Evolutionary conservation across 2,797 vertebrate species (phyloP), one percentile per base, ranked within the genome.

Genomic region (Gymnoscopelus braueri): DNA sequence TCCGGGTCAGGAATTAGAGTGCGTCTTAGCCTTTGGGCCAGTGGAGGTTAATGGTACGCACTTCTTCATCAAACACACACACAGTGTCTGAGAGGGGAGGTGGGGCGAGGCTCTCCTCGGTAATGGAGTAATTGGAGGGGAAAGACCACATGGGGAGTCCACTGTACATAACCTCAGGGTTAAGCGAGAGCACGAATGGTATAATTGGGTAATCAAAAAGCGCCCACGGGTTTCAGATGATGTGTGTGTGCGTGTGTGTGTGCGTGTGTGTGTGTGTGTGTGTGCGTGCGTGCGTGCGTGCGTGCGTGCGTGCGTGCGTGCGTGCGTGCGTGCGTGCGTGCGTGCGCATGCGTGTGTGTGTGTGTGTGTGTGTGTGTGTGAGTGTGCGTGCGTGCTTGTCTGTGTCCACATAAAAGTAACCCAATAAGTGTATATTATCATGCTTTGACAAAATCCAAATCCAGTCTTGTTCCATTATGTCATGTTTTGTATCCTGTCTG

Each of bases 171-270:
- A 75, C 64, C 74, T 68, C 50, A 5, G 60, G 71, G 77, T 74
- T 67, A 83, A 75, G 65, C 26, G 39, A 51, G 64, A 2, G 67
- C 24, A 59, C 19, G 15, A 52, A 15, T 32, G 11, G 44, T 68
- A 54, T 72, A 75, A 77, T 62, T 69, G 74, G 71, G 74, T 70
- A 64, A 77, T 79, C 56, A 77, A 75, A 76, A 72, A 76, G 19
- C 49, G 63, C 50, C 59, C 1, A 2, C 47, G 57, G 80, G 59
- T 64, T 69, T 14, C 14, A 72, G 14, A 56, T 57, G 15, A 13
- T 56, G 67, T 60, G 56, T 53, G 19, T 39, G 60, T 24, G 60
- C 39, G 26, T 26, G 60, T 19, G 47, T 63, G 15, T 54, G 13
- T 48, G 2, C 32, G 54, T 63, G 51, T 53, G 24, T 49, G 56